Evolutionary conservation across 2,888 invertebrate species (phyloP), one percentile per base, ranked within the genome.

Genomic region (Eucriotettix oculatus): DNA sequence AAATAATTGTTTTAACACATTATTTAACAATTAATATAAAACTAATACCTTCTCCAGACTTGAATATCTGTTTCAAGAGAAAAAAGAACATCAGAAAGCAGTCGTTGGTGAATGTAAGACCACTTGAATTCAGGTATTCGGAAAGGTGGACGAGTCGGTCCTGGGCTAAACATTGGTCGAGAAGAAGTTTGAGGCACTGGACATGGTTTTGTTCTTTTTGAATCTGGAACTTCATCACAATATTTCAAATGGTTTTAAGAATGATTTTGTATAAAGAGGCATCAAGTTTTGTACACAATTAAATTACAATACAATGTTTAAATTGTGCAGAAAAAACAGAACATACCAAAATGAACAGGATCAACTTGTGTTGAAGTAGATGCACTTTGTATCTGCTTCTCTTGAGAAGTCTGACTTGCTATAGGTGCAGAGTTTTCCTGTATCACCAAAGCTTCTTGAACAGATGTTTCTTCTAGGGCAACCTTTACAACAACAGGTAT

Each of bases 71-170:
- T 93, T 76, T 99, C 99, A 61, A 99, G 78, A 0, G 97, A 95
- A 75, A 94, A 94, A 42, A 99, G 78, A 44, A 99, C 89, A 74
- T 99, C 99, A 14, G 95, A 93, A 0, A 99, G 79, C 60, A 99
- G 78, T 63, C 96, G 81, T 74, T 99, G 95, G 76, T 99, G 99
- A 66, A 99, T 93, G 74, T 93, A 92, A 1, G 98, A 99, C 99
- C 99, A 99, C 69, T 95, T 90, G 78, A 99, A 99, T 77, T 99
- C 99, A 40, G 99, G 99, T 72, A 99, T 99, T 66, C 99, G 83
- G 77, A 99, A 99, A 5, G 98, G 95, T 29, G 94, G 95, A 67
- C 92, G 82, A 60, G 93, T 90, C 48, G 93, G 90, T 9, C 93
- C 91, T 62, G 94, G 90, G 68, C 91, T 93, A 74, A 94, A 94